Base-by-base conservation (phyloP, 2,888 invertebrate genomes). In the Glaucopsyche alexis region DNA sequence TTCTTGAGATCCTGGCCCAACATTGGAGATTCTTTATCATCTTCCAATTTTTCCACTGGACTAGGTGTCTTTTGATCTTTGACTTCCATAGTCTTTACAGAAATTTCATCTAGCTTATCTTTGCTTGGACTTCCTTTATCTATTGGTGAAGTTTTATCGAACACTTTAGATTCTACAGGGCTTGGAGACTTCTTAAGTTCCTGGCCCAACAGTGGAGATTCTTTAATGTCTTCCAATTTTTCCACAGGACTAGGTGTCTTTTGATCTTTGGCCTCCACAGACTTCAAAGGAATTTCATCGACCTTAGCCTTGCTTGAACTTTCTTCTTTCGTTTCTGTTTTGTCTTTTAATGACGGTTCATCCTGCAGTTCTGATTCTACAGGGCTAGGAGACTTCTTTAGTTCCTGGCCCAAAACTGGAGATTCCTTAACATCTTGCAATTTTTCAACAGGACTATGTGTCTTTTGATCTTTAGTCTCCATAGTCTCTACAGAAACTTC, bases 381-480 rank as follows among this genome's bases (percentile, higher is more conserved):
- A 11, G 49, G 11, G 29, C 49, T 45, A 6, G 47, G 14, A 70
- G 29, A 19, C 75, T 72, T 2, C 49, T 45, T 6, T 40, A 16
- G 2, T 40, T 74, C 60, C 14, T 14, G 14, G n/a, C 14, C n/a
- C 6, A 40, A n/a, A 9, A 49, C 14, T 38, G 71, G 71, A 38
- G 38, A 6, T 19, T 71, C 66, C 16, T 52, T 52, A n/a, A 7
- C 16, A 16, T 16, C 52, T 52, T 7, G 7, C 7, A 52, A 7
- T n/a, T 7, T 7, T 6, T 66, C 66, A 6, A 40, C 40, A 40
- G 14, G 40, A 40, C 7, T 14, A 1, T 73, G 69, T 5, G 38
- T 66, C 45, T 79, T 80, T 0, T 79, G 77, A 6, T 66, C 52
- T 6, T 52, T 52, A n/a, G n/a, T n/a, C 8, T 16, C 16, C 7